These are phyloP conservation scores for Seriola rivoliana DNA, from an alignment of 2,113 vertebrate species.

Conservation along the genomic window DNA sequence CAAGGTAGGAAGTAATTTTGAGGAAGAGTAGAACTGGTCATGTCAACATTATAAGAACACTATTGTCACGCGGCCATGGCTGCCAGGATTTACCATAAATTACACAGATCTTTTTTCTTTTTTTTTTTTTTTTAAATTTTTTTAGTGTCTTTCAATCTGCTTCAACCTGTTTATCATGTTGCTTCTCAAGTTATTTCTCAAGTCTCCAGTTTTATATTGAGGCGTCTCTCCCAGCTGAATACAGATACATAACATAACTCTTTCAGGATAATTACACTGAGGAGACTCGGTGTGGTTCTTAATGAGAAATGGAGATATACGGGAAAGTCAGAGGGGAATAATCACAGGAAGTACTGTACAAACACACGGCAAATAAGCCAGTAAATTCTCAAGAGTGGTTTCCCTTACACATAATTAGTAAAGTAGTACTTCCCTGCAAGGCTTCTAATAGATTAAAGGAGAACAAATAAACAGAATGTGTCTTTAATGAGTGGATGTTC, in stretches of 20 bases:
- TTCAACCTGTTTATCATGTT: background rate
- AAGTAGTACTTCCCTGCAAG: constrained; percentile 20
- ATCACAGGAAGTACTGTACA: constrained; percentile 18
- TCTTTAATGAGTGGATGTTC: constrained; percentile 21
- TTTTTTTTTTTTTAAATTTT: too few species aligned
- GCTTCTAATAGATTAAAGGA: constrained; percentile 43
- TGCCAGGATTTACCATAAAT: too few species aligned
- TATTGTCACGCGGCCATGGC: too few species aligned
- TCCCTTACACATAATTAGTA: constrained; percentile 52
- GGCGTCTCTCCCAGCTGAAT: constrained; percentile 12
- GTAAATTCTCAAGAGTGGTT: constrained; percentile 33
- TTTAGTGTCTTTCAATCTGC: background rate
- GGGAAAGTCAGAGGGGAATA: constrained; percentile 33
- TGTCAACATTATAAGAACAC: too few species aligned
- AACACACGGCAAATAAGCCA: constrained; percentile 22
- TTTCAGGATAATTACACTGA: constrained; percentile 32
- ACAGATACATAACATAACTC: constrained; percentile 38
- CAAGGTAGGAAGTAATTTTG: too few species aligned
- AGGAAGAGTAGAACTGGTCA: too few species aligned
- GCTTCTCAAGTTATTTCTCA: background rate
- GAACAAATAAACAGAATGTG: constrained; percentile 29
- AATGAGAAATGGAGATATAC: constrained; percentile 30
- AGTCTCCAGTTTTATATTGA: constrained; percentile 24
- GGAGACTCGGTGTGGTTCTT: constrained; percentile 20
- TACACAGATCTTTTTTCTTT: too few species aligned